Percentiles rank a stretch among this genome's conserved stretches.
phyloP scores from a whole-genome alignment of 2,888 invertebrate species.

The Bedellia somnulentella region DNA sequence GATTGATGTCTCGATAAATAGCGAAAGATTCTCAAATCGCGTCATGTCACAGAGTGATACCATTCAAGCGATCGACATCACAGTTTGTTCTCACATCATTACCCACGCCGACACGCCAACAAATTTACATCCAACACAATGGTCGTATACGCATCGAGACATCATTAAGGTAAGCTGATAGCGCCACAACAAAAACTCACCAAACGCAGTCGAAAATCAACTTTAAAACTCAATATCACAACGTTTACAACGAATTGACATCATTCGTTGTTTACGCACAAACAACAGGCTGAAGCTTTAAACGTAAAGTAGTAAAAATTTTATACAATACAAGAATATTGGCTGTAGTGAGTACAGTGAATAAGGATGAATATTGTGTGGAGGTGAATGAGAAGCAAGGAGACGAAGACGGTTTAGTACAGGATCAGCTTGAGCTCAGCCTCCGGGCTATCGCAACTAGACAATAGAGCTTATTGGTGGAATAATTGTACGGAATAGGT shows the following conservation, averaged over 20 bases:
- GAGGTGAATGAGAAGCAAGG: constrained; percentile 16
- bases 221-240: constrained; percentile 18
- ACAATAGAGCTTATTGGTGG: constrained; percentile 52
- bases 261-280: constrained; percentile 24
- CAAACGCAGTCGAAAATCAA: constrained; percentile 16
- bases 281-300: constrained; percentile 17
- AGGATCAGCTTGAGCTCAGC: constrained; percentile 43
- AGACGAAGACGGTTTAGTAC: constrained; percentile 34
- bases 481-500: constrained; percentile 44
- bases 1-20: too few relatives aligned
- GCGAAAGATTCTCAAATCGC: too few relatives aligned
- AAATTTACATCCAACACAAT: constrained; percentile 63
- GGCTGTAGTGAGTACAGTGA: constrained; percentile 21
- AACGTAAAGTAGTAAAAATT: constrained; percentile 52
- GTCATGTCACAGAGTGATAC: too few relatives aligned
- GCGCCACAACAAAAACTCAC: constrained; percentile 31
- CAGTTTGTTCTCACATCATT: constrained; percentile 63
- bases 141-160: constrained; percentile 62
- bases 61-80: constrained; percentile 58
- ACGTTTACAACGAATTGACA: constrained; percentile 14
- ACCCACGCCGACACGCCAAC: constrained; percentile 62
- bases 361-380: constrained; percentile 30
- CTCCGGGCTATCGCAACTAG: constrained; percentile 41
- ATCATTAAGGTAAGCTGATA: constrained; percentile 63
- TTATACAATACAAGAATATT: constrained; percentile 27